Conservation (phyloP, 2,797 vertebrate species). For the Protonibea diacanthus region DNA sequence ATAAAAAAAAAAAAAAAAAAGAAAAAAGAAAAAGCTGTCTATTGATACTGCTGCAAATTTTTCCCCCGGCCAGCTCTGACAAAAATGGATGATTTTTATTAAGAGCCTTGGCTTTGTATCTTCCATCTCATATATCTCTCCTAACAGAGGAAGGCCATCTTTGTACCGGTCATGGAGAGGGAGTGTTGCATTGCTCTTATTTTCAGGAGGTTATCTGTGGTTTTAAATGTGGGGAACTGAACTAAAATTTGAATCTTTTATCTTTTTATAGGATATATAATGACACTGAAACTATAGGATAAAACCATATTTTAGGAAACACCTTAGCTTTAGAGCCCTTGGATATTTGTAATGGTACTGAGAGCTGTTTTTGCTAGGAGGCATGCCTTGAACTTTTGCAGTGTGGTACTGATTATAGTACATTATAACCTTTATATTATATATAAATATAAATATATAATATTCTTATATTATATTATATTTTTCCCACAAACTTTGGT, state of each 20-base stretch:
- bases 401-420: too few species aligned
- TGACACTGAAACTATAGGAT: not conserved
- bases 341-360: too few species aligned
- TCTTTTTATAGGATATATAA: not conserved
- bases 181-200: slow-evolving; percentile 43
- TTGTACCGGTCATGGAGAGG: slow-evolving; percentile 48
- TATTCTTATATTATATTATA: too few species aligned
- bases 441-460: too few species aligned
- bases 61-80: slow-evolving; percentile 76
- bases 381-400: too few species aligned
- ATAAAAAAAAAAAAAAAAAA: slow-evolving; percentile 41
- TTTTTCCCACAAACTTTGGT: too few species aligned
- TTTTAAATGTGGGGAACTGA: slow-evolving; percentile 5
- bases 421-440: too few species aligned
- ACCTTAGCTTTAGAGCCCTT: too few species aligned
- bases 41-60: slow-evolving; percentile 82
- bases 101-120: slow-evolving; percentile 82
- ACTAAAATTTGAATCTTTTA: not conserved
- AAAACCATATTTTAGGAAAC: not conserved
- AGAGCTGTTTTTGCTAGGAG: too few species aligned
- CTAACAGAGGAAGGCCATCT: slow-evolving; percentile 79
- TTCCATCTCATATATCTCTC: slow-evolving; percentile 81
- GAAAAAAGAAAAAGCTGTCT: slow-evolving; percentile 33
- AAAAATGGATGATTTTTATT: slow-evolving; percentile 87
- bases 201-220: slow-evolving; percentile 33